Conservation (phyloP, 2,888 invertebrate species). For the Pseudanteris insignis region DNA sequence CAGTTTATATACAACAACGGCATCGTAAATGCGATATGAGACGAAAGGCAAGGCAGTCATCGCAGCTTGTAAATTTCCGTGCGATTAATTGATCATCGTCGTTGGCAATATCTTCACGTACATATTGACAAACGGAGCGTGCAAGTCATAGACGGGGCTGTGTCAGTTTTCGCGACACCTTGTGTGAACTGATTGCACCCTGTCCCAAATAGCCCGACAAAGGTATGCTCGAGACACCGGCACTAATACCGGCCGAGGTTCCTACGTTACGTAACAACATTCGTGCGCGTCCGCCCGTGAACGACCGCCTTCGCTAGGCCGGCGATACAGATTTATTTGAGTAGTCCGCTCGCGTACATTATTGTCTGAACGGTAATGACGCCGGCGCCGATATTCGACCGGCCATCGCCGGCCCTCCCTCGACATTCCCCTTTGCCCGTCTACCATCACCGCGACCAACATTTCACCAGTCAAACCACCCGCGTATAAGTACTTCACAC, state of each 20-base stretch:
- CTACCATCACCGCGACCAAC: conserved; percentile 6
- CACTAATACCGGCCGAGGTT: conserved; percentile 54
- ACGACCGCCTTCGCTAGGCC: conserved; percentile 49
- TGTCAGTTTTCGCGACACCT: conserved; percentile 29
- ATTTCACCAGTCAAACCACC: conserved; percentile 23
- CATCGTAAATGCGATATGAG: no score
- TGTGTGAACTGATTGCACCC: conserved; percentile 29
- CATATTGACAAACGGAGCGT: conserved; percentile 13
- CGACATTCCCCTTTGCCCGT: not conserved
- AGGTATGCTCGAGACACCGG: conserved; percentile 53
- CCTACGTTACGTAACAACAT: conserved; percentile 59
- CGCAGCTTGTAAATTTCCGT: no score
- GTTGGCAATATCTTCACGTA: conserved; percentile 10
- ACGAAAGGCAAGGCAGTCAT: no score
- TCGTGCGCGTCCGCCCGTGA: conserved; percentile 55
- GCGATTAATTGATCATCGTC: conserved; percentile 1
- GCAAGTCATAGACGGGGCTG: conserved; percentile 8
- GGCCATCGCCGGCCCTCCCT: not conserved
- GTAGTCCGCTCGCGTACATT: conserved; percentile 39
- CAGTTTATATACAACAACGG: no score
- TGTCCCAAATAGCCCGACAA: conserved; percentile 47
- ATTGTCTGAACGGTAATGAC: conserved; percentile 16
- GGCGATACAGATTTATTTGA: conserved; percentile 40
- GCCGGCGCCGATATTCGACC: conserved; percentile 1
- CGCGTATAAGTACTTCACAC: conserved; percentile 34